Percentiles rank a stretch among this genome's conserved stretches.
Evolutionary conservation across 2,888 invertebrate species (phyloP).

Genomic region (Colletes collaris): DNA sequence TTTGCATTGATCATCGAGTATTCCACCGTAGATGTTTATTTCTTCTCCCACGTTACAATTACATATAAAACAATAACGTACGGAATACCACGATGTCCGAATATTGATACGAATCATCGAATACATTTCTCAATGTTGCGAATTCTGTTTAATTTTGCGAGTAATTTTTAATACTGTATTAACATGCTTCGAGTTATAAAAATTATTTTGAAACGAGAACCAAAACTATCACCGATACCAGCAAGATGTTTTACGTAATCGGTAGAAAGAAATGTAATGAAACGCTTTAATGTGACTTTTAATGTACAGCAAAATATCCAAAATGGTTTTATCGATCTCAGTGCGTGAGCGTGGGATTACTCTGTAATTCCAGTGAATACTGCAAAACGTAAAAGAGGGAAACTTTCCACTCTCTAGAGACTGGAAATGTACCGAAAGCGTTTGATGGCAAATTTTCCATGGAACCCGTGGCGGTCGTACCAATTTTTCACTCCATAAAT

Average conservation of each 20-base stretch:
- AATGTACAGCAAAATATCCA: background rate
- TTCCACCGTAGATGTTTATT: background rate
- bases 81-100: too few relatives aligned
- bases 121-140: background rate
- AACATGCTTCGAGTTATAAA: background rate
- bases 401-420: slow-evolving; percentile 31
- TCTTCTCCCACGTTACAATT: background rate
- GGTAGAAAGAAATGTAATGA: background rate
- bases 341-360: slow-evolving; percentile 1
- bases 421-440: slow-evolving; percentile 49
- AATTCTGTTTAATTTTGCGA: too few relatives aligned
- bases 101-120: too few relatives aligned
- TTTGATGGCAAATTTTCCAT: slow-evolving; percentile 38
- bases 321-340: slow-evolving; percentile 5
- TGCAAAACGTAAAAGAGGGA: background rate
- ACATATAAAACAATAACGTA: too few relatives aligned
- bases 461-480: background rate
- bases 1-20: background rate
- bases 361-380: slow-evolving; percentile 1
- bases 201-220: background rate
- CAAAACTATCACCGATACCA: background rate
- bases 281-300: slow-evolving; percentile 4
- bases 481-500: slow-evolving; percentile 35
- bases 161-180: background rate
- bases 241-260: too few relatives aligned